Evolutionary conservation across 1,140 invertebrate genomes (phyloP).

Genomic region (Leptoteleia sp.): DNA sequence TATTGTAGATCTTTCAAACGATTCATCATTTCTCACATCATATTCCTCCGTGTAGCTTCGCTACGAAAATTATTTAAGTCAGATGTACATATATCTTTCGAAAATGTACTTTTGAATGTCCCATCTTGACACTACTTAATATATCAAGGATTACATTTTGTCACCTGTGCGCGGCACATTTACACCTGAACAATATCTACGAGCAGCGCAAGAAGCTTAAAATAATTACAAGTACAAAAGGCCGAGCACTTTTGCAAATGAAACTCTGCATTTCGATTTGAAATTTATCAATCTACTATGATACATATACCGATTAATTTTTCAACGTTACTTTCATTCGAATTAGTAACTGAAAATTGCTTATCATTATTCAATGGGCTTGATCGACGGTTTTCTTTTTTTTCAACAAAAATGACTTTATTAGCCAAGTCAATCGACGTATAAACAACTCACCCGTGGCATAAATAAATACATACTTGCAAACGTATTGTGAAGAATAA

Average conservation of each 20-base stretch:
- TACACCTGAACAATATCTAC: constrained; percentile 34
- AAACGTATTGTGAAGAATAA: constrained; percentile 41
- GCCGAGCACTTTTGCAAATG: constrained; percentile 24
- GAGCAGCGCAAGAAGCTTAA: constrained; percentile 23
- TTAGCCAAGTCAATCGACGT: constrained; percentile 23
- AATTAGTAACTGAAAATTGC: not conserved
- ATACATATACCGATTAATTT: not conserved
- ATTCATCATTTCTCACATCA: too few species aligned
- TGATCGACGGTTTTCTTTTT: too few species aligned
- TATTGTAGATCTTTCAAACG: too few species aligned
- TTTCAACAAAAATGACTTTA: constrained; percentile 37
- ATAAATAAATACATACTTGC: constrained; percentile 16
- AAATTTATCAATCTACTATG: constrained; percentile 2
- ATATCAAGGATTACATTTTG: constrained; percentile 42
- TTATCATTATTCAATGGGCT: not conserved
- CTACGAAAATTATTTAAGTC: too few species aligned
- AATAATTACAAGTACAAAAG: constrained; percentile 15
- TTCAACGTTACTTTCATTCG: not conserved
- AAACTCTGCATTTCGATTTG: constrained; percentile 8
- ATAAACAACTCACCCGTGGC: constrained; percentile 31
- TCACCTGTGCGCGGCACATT: constrained; percentile 26
- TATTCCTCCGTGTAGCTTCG: too few species aligned
- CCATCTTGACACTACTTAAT: constrained; percentile 22
- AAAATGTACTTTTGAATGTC: constrained; percentile 6
- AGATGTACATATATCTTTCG: constrained; percentile 3